Evolutionary conservation across 23 tunicate genomes (phyloP).

Genomic region (Halocynthia roretzi): DNA sequence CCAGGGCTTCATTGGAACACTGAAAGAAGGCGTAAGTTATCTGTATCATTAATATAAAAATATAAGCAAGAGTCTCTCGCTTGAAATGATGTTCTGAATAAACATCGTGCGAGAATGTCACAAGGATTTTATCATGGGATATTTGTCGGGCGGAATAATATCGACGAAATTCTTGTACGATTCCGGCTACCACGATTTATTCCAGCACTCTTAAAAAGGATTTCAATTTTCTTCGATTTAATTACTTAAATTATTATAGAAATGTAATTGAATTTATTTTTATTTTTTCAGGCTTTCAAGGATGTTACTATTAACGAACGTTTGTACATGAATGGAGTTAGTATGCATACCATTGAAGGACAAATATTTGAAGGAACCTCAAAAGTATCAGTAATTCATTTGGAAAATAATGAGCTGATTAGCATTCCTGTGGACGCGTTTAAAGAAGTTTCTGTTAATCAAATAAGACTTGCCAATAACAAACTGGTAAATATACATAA

Average conservation of each 20-base stretch:
- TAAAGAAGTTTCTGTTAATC: conserved; percentile 13
- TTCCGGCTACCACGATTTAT: too few relatives aligned
- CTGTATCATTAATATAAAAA: too few relatives aligned
- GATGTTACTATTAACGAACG: conserved; percentile 3
- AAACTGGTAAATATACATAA: neutral
- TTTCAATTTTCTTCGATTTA: too few relatives aligned
- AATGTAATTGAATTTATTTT: neutral
- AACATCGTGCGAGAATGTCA: too few relatives aligned
- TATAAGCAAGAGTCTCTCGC: too few relatives aligned
- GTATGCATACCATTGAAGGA: conserved; percentile 7
- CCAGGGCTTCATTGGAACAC: conserved; percentile 14
- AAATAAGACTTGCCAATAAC: conserved; percentile 10
- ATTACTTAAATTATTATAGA: too few relatives aligned
- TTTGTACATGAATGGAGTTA: conserved; percentile 6
- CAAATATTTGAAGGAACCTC: conserved; percentile 10
- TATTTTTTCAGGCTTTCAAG: conserved; percentile 10
- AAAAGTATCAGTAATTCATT: neutral
- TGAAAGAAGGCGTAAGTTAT: conserved; percentile 17
- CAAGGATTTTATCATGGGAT: too few relatives aligned
- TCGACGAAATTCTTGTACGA: too few relatives aligned
- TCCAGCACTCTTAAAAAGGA: too few relatives aligned
- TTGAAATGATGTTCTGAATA: too few relatives aligned
- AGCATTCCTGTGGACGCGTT: conserved; percentile 27
- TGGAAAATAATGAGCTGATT: conserved; percentile 21
- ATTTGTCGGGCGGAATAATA: too few relatives aligned